Evolutionary conservation across 1,140 invertebrate species (phyloP).

Genomic region (Hyphantria cunea): DNA sequence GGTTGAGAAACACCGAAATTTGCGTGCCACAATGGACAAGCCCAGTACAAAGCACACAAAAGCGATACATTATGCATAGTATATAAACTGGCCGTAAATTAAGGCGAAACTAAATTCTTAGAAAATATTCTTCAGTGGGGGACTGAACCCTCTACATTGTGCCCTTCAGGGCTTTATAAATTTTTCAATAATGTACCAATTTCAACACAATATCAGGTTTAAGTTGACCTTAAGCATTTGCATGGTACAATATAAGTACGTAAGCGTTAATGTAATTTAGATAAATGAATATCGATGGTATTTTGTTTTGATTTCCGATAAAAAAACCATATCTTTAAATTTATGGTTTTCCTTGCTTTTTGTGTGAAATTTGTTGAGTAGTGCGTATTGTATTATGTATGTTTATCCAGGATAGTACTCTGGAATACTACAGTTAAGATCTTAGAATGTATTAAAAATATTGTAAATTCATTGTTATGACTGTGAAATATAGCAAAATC

Average conservation of each 20-base stretch:
- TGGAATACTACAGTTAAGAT: too few relatives aligned
- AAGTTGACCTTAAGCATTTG: slow-evolving; percentile 37
- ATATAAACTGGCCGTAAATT: slow-evolving; percentile 30
- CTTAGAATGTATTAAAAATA: too few relatives aligned
- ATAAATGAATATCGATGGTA: too few relatives aligned
- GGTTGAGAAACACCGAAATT: slow-evolving; percentile 5
- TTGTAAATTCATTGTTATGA: too few relatives aligned
- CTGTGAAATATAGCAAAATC: too few relatives aligned
- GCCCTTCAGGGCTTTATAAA: slow-evolving; percentile 36
- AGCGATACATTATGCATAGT: slow-evolving; percentile 26
- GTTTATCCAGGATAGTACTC: too few relatives aligned
- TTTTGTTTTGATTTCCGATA: too few relatives aligned
- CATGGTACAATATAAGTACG: slow-evolving; percentile 17
- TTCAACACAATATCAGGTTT: slow-evolving; percentile 45
- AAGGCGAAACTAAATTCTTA: slow-evolving; percentile 28
- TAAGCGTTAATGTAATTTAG: neutral
- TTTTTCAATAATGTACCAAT: slow-evolving; percentile 47
- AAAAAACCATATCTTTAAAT: too few relatives aligned
- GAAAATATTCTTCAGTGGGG: slow-evolving; percentile 22
- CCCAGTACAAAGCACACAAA: slow-evolving; percentile 12
- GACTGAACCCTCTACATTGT: slow-evolving; percentile 7
- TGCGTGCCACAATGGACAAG: slow-evolving; percentile 8
- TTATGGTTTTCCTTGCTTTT: too few relatives aligned
- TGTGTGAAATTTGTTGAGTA: too few relatives aligned
- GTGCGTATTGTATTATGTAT: too few relatives aligned